phyloP scores from a whole-genome alignment of 2,113 vertebrate genomes.

The Mastomys natalensis region DNA sequence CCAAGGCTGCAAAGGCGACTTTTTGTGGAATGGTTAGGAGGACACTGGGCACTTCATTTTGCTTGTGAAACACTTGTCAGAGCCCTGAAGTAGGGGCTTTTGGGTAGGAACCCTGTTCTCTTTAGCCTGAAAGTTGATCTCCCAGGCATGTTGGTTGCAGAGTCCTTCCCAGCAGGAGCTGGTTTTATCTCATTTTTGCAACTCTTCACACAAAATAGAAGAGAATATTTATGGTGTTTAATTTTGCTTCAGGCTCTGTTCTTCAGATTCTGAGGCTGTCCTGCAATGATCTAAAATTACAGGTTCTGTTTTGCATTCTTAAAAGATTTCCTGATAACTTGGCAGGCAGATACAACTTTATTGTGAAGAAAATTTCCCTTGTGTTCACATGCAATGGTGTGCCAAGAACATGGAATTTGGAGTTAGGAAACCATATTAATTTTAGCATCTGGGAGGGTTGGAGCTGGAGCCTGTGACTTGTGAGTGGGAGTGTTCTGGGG shows the following conservation, averaged over 20 bases:
- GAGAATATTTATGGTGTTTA: constrained; percentile 76
- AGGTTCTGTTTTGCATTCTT: constrained; percentile 61
- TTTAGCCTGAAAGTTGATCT: not conserved
- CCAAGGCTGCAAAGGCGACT: not conserved
- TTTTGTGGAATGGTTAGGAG: not conserved
- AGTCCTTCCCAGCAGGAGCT: not conserved
- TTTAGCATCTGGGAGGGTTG: not conserved
- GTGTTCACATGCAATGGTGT: constrained; percentile 27
- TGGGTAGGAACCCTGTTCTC: not conserved
- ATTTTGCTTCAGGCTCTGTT: constrained; percentile 79
- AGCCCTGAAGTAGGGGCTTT: not conserved
- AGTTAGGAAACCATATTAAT: constrained; percentile 30
- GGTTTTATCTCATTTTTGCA: constrained; percentile 49
- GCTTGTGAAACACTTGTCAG: not conserved
- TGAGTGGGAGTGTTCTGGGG: not conserved
- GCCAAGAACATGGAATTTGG: constrained; percentile 54
- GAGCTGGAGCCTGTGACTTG: not conserved
- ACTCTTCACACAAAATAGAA: constrained; percentile 31
- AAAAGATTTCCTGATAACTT: constrained; percentile 70
- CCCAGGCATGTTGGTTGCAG: not conserved
- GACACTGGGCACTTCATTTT: not conserved
- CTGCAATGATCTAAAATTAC: constrained; percentile 54
- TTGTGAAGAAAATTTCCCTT: constrained; percentile 39
- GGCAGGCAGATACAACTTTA: constrained; percentile 53
- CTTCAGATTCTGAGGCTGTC: constrained; percentile 70